Conservation (phyloP, 2,888 invertebrate species). For the Allolobophora icterica region DNA sequence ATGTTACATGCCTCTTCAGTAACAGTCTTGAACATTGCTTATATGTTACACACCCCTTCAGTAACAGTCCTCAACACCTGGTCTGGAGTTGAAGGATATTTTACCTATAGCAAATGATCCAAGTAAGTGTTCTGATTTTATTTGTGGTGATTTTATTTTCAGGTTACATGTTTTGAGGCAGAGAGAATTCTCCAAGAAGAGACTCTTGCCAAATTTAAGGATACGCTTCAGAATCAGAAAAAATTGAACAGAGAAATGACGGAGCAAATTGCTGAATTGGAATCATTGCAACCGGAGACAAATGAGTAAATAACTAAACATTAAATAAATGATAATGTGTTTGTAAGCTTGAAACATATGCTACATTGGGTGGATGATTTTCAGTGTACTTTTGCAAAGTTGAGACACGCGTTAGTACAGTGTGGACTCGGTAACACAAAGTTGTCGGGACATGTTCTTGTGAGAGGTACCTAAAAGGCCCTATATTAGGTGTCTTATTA, state of each 20-base stretch:
- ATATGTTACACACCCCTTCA: no score
- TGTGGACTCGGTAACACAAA: no score
- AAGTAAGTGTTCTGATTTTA: neutral
- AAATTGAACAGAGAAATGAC: conserved; percentile 59
- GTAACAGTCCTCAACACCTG: neutral
- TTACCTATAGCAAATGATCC: neutral
- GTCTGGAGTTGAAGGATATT: neutral
- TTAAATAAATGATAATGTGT: neutral
- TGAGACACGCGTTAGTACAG: no score
- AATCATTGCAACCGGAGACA: neutral
- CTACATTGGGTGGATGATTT: neutral
- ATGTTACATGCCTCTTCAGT: neutral
- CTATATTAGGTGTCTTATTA: no score
- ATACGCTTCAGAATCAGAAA: conserved; percentile 70
- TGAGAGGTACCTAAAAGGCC: no score
- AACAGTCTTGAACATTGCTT: no score
- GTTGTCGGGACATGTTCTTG: no score
- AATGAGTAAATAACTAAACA: conserved; percentile 1
- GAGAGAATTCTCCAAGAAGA: conserved; percentile 71
- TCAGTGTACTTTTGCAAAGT: neutral
- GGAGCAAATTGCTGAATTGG: conserved; percentile 17
- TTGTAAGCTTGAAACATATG: no score
- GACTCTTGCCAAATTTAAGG: conserved; percentile 70
- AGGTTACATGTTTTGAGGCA: conserved; percentile 72
- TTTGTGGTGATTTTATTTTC: neutral